Evolutionary conservation across 2,888 invertebrate genomes (phyloP).

Genomic region (Eupithecia subumbrata): DNA sequence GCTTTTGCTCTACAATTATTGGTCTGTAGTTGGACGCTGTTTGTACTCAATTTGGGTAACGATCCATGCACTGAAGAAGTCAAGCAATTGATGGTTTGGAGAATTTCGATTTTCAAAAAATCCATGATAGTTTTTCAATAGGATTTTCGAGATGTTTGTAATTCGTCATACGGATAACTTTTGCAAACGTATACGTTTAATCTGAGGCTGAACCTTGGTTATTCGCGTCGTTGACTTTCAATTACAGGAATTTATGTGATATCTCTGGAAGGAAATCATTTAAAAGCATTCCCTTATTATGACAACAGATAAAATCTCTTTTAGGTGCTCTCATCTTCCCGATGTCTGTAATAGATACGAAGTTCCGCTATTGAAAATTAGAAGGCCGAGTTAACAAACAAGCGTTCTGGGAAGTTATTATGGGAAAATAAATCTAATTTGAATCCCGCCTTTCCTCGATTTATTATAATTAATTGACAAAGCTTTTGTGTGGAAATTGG

Average conservation of each 20-base stretch:
- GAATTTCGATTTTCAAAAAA: background rate
- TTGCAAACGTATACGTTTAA: background rate
- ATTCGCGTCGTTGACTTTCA: constrained; percentile 42
- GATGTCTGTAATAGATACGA: constrained; percentile 17
- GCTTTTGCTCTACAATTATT: background rate
- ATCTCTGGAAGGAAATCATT: constrained; percentile 27
- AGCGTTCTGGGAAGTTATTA: constrained; percentile 20
- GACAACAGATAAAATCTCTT: constrained; percentile 36
- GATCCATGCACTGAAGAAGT: background rate
- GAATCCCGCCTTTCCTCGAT: constrained; percentile 16
- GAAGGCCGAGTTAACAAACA: constrained; percentile 25
- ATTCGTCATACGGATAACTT: background rate
- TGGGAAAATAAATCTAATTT: constrained; percentile 21
- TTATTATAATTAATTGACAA: constrained; percentile 12
- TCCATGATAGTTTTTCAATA: background rate
- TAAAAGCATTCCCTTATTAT: constrained; percentile 28
- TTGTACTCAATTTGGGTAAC: background rate
- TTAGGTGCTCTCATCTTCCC: constrained; percentile 17
- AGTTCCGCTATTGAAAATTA: constrained; percentile 22
- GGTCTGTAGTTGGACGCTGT: background rate
- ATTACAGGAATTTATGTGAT: constrained; percentile 34
- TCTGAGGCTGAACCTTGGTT: constrained; percentile 4
- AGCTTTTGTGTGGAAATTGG: constrained; percentile 7
- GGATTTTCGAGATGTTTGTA: background rate
- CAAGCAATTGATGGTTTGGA: background rate